Evolutionary conservation across 2,888 invertebrate genomes (phyloP), one percentile per base, ranked within the genome.

Genomic region (Diarsia mendica): DNA sequence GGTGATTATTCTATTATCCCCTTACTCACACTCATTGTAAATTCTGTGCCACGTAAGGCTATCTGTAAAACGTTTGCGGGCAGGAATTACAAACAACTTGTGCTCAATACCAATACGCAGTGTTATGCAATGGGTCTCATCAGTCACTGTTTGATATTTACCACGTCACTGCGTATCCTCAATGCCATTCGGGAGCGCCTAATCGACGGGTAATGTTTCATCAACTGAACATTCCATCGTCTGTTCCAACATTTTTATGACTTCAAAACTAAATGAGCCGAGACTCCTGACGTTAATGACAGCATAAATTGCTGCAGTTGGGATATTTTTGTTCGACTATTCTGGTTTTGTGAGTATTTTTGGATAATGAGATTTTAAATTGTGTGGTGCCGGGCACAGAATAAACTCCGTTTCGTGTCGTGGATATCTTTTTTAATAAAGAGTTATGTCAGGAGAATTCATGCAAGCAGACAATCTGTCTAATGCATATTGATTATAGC

Each of bases 261-360:
- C n/a, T 65, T 18, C 11, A 44, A 53, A 76, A 76, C 53, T 76
- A 80, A 82, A 82, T 76, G 82, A 83, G 80, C 66, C 84, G 65
- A 63, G 72, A 53, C 81, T 80, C 73, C 63, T 72, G 77, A 71
- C 72, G 20, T 33, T 67, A 83, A 75, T 66, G 51, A 72, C 68
- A 28, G 53, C 58, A 72, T 79, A 83, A 66, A 83, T 69, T 53
- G 51, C 53, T 73, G 71, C 66, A 69, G 61, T 72, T 20, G 28
- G 13, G 28, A 51, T 82, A 77, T 69, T 63, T 71, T 77, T 63
- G 66, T 65, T 58, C 18, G 33, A 9, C 39, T 82, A 72, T 82
- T 80, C 67, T 67, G 46, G 60, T 75, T 64, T 75, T n/a, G 53
- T 15, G n/a, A 49, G 68, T 80, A 80, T 79, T 80, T 80, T 75